Evolutionary conservation across 1,140 invertebrate genomes (phyloP).

Genomic region (Pseudomyrmex concolor): DNA sequence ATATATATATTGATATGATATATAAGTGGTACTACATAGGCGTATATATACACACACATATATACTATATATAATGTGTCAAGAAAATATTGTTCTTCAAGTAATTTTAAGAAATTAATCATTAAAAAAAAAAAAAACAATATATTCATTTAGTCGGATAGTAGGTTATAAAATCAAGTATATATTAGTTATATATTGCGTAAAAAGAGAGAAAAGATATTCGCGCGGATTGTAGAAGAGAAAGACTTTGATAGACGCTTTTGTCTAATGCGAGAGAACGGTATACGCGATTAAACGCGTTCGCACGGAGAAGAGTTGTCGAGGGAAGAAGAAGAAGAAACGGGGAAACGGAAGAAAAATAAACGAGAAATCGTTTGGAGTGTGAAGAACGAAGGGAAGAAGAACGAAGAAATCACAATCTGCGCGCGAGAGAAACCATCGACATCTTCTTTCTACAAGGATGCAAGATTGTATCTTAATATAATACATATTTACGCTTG

Average conservation of each 20-base stretch:
- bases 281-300: too few relatives aligned
- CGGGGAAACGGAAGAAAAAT: constrained; percentile 6
- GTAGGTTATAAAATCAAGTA: constrained; percentile 55
- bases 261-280: too few relatives aligned
- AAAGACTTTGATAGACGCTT: too few relatives aligned
- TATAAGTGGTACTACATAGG: too few relatives aligned
- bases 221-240: too few relatives aligned
- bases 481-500: constrained; percentile 81
- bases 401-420: constrained; percentile 63
- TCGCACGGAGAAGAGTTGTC: too few relatives aligned
- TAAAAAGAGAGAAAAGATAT: not conserved
- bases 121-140: constrained; percentile 65
- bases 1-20: constrained; percentile 35
- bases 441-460: constrained; percentile 64
- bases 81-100: constrained; percentile 14
- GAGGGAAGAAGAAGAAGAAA: constrained; percentile 5
- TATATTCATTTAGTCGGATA: constrained; percentile 69
- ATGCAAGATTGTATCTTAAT: constrained; percentile 81
- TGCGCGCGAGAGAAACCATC: constrained; percentile 42
- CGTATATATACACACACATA: constrained; percentile 61
- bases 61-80: constrained; percentile 39
- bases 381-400: constrained; percentile 24
- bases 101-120: too few relatives aligned
- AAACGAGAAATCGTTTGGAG: not conserved
- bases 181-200: not conserved